These are phyloP conservation scores for Chrysaora quinquecirrha DNA, from an alignment of 30 jellyfish, hydroid and myxozoan genomes.

Conservation along the genomic window DNA sequence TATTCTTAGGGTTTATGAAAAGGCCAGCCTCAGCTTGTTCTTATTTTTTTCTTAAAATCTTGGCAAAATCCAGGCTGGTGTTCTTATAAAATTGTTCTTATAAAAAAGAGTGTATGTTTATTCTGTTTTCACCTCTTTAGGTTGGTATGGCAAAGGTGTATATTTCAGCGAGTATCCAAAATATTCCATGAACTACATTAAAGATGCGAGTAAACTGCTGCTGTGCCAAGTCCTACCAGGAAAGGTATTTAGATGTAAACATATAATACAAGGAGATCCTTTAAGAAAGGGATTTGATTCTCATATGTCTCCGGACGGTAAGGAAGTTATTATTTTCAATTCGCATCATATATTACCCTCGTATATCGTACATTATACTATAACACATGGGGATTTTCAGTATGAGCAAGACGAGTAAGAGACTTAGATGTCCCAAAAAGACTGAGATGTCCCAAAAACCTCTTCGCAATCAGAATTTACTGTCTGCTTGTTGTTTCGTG, in stretches of 20 bases:
- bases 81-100: too few species aligned
- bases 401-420: slow-evolving; percentile 63
- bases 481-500: too few species aligned
- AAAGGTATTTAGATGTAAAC: slow-evolving; percentile 48
- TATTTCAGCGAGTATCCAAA: slow-evolving; percentile 84
- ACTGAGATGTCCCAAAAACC: too few species aligned
- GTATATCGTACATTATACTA: slow-evolving; percentile 65
- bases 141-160: slow-evolving; percentile 83
- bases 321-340: slow-evolving; percentile 72
- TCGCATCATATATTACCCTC: slow-evolving; percentile 76
- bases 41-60: too few species aligned
- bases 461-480: too few species aligned
- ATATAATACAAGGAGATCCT: slow-evolving; percentile 64
- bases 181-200: slow-evolving; percentile 71
- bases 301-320: slow-evolving; percentile 79
- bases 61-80: too few species aligned
- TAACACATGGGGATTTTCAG: slow-evolving; percentile 53
- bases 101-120: too few species aligned
- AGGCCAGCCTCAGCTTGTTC: too few species aligned
- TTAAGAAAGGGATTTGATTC: slow-evolving; percentile 68
- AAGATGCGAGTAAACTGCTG: slow-evolving; percentile 58
- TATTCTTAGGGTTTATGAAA: too few species aligned
- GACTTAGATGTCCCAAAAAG: too few species aligned
- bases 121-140: too few species aligned
- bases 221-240: slow-evolving; percentile 82